A percentile compares a stretch with the other conserved stretches of the same genome.
phyloP scores from a whole-genome alignment of 2,888 invertebrate genomes.

The Operophtera brumata region DNA sequence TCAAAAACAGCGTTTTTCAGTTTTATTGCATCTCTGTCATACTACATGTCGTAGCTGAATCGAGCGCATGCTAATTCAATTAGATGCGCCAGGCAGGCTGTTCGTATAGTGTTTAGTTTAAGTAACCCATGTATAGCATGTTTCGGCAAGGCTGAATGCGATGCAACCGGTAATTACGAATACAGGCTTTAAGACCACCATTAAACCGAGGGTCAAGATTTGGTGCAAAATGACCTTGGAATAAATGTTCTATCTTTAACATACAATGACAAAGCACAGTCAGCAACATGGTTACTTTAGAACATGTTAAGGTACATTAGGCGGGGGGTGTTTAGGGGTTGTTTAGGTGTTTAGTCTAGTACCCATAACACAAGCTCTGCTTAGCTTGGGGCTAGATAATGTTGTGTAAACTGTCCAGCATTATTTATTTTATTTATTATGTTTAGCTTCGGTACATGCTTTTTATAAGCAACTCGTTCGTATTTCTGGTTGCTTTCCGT shows the following conservation, averaged over 20 bases:
- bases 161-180: conserved; percentile 30
- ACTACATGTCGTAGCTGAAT: neutral
- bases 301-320: no score
- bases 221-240: conserved; percentile 15
- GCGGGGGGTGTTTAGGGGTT: no score
- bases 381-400: no score
- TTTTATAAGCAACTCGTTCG: no score
- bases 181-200: conserved; percentile 19
- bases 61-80: neutral
- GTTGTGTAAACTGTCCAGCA: no score
- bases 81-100: neutral
- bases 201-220: conserved; percentile 21
- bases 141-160: conserved; percentile 36
- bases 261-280: neutral
- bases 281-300: neutral
- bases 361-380: no score
- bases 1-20: neutral
- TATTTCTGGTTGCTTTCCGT: no score
- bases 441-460: no score
- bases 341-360: no score
- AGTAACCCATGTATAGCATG: conserved; percentile 27
- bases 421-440: no score
- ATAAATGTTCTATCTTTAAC: neutral
- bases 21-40: neutral
- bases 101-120: conserved; percentile 1